phyloP scores from a whole-genome alignment of 2,113 vertebrate genomes.

The Albula goreensis region DNA sequence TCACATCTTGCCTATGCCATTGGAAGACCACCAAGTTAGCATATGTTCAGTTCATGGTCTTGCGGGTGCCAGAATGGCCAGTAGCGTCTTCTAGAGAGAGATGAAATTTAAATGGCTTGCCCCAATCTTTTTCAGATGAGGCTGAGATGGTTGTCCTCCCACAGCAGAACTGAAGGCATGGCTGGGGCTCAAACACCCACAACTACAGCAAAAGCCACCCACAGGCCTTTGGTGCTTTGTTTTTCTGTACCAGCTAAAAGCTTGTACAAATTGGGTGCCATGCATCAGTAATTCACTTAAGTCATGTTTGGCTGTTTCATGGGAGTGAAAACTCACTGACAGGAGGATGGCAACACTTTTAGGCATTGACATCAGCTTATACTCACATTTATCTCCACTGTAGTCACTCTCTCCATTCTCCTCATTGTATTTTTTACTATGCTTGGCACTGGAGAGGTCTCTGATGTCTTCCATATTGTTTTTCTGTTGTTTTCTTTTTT shows the following conservation, averaged over 20 bases:
- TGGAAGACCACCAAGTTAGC: too few relatives aligned
- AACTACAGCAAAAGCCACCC: too few relatives aligned
- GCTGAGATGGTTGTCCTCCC: too few relatives aligned
- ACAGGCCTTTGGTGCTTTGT: not conserved
- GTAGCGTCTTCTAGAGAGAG: too few relatives aligned
- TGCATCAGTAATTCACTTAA: not conserved
- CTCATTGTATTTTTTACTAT: not conserved
- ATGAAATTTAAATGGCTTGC: too few relatives aligned
- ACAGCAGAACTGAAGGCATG: too few relatives aligned
- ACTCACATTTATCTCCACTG: conserved; percentile 8
- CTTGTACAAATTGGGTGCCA: not conserved
- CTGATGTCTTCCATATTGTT: not conserved
- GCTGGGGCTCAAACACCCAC: too few relatives aligned
- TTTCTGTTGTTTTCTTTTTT: not conserved
- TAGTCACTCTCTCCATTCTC: not conserved
- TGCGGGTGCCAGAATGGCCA: too few relatives aligned
- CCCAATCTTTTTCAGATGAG: too few relatives aligned
- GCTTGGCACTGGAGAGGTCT: not conserved
- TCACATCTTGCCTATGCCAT: too few relatives aligned
- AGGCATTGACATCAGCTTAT: not conserved
- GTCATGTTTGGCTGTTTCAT: not conserved
- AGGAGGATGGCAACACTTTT: not conserved
- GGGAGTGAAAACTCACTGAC: not conserved
- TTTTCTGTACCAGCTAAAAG: not conserved
- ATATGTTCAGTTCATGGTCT: too few relatives aligned